Percentiles rank a stretch among this genome's conserved stretches.
Conservation (phyloP, 2,888 invertebrate species). For the Aphidoletes aphidimyza region DNA sequence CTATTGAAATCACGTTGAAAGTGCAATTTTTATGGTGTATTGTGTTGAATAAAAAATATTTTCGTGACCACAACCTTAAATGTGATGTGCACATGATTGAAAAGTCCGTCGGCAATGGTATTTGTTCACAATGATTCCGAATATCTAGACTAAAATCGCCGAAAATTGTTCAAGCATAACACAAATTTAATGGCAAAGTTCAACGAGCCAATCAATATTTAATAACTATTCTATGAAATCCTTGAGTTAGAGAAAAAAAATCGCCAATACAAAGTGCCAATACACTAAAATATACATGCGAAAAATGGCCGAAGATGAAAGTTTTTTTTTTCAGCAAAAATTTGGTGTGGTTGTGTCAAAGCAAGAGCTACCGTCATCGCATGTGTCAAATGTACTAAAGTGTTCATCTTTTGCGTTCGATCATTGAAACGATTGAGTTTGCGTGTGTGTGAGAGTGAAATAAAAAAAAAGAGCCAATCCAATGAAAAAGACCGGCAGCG, state of each 20-base stretch:
- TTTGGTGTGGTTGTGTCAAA: constrained; percentile 47
- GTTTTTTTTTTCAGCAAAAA: neutral
- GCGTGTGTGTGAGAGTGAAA: neutral
- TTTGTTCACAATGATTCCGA: too few species aligned
- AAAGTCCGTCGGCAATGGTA: too few species aligned
- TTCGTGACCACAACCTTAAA: too few species aligned
- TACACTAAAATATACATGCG: neutral
- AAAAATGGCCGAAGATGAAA: constrained; percentile 52
- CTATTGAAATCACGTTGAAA: too few species aligned
- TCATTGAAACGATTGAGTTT: neutral
- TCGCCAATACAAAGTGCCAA: neutral
- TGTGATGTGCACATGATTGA: too few species aligned
- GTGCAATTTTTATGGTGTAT: too few species aligned
- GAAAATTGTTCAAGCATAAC: too few species aligned
- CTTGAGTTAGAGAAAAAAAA: neutral
- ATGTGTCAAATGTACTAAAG: constrained; percentile 6
- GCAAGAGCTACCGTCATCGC: neutral
- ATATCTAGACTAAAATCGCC: too few species aligned
- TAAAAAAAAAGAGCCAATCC: neutral
- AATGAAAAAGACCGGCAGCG: constrained; percentile 45
- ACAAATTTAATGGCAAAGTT: too few species aligned
- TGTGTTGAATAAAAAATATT: too few species aligned
- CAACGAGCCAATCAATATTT: too few species aligned
- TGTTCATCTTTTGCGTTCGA: neutral
- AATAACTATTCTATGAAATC: too few species aligned